These are phyloP conservation scores for Hylaea fasciaria DNA, from an alignment of 2,888 invertebrate species.

Conservation along the genomic window DNA sequence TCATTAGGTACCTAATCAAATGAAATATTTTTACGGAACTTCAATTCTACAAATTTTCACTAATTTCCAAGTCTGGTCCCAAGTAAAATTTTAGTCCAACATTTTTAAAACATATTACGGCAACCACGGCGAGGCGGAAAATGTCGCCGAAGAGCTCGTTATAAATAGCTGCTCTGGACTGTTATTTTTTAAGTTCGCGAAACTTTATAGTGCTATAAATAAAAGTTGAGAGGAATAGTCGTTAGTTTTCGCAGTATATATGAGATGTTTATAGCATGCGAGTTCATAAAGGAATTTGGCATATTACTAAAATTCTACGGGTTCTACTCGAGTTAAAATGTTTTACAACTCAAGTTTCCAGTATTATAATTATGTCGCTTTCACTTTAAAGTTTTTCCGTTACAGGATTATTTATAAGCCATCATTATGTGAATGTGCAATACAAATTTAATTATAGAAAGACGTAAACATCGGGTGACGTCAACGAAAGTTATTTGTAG, in stretches of 20 bases:
- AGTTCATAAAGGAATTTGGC: constrained; percentile 9
- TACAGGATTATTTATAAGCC: too few relatives aligned
- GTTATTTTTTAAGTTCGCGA: constrained; percentile 24
- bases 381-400: too few relatives aligned
- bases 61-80: too few relatives aligned
- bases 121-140: constrained; percentile 6
- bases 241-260: constrained; percentile 11
- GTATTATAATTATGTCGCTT: too few relatives aligned
- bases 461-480: constrained; percentile 2
- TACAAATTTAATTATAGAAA: too few relatives aligned
- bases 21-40: too few relatives aligned
- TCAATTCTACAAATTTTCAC: too few relatives aligned
- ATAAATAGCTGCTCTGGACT: constrained; percentile 27
- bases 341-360: too few relatives aligned
- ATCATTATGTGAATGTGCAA: too few relatives aligned
- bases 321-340: neutral
- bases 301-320: neutral
- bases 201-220: constrained; percentile 28
- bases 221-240: constrained; percentile 18
- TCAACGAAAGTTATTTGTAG: constrained; percentile 11
- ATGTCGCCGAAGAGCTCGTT: constrained; percentile 2
- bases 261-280: constrained; percentile 6
- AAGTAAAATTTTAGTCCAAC: neutral
- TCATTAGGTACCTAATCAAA: too few relatives aligned
- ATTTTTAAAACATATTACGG: neutral